Evolutionary conservation across 2,797 vertebrate genomes (phyloP), one percentile per base, ranked within the genome.

Genomic region (Sparus aurata): DNA sequence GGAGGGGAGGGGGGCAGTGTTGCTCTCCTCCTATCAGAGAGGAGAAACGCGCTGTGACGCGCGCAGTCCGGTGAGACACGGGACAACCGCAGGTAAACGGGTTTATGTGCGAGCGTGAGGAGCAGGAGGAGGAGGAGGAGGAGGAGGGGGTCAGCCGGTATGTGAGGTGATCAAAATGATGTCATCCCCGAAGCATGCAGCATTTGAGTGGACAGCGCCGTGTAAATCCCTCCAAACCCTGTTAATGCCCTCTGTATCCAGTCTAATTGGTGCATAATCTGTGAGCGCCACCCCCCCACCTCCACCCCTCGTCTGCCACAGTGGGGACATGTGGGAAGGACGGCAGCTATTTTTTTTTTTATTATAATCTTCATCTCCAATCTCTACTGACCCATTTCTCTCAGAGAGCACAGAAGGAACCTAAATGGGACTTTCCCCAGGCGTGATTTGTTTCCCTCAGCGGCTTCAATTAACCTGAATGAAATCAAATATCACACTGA

Each of bases 91-190:
- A 94, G 93, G 93, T 94, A 84, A 69, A 72, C 72, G 58, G 79
- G 75, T 71, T 68, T 79, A 30, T 73, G 80, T 49, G 82, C 12
- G 43, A 13, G 12, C 12, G 13, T 11, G 41, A 43, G 41, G 43
- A 45, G 13, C 12, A 45, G 41, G 49, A 38, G 66, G 54, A n/a
- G 30, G 71, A 20, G 45, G 46, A 53, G 43, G 74, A 67, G 50
- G 64, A 6, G 52, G 52, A 16, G 68, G 60, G 76, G 85, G 85
- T 90, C 87, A 91, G 83, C 61, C 73, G 86, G 90, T 88, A 73
- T 80, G 88, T 88, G 90, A 91, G 91, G 89, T 90, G 91, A 91
- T 92, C 90, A 87, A 92, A 93, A 94, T 95, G 94, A 95, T 95
- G 94, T 95, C 94, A 95, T 93, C 83, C 60, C 72, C 69, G 64